Conservation (phyloP, 2,797 vertebrate genomes). For the Synanceia verrucosa region DNA sequence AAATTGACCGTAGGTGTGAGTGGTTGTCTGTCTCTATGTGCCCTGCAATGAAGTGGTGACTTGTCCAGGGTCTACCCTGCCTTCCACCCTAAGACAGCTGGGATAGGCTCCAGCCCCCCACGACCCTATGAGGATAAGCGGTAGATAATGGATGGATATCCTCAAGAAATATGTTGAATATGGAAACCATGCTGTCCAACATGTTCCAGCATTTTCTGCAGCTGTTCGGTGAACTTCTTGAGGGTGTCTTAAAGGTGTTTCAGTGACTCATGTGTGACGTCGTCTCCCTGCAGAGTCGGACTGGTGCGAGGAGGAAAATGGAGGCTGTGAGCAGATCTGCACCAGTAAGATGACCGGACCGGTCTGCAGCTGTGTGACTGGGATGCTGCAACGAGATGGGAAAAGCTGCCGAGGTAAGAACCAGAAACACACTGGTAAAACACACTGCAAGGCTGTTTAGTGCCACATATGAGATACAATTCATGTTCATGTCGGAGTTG, state of each 20-base stretch:
- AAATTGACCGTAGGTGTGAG: too few relatives aligned
- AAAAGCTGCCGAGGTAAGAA: conserved; percentile 90
- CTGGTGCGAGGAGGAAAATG: conserved; percentile 93
- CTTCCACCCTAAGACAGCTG: too few relatives aligned
- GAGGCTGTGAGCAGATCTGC: conserved; percentile 97
- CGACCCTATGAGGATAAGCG: too few relatives aligned
- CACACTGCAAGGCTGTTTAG: not conserved
- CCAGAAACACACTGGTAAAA: not conserved
- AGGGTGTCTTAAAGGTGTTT: not conserved
- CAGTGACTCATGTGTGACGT: not conserved
- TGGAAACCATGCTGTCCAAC: not conserved
- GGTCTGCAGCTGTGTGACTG: conserved; percentile 95
- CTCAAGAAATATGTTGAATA: too few relatives aligned
- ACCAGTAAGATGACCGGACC: conserved; percentile 87
- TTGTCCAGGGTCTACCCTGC: too few relatives aligned
- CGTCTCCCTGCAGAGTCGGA: conserved; percentile 82
- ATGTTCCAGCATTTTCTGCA: not conserved
- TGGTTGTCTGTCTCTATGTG: too few relatives aligned
- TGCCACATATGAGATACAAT: not conserved
- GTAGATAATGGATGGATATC: too few relatives aligned
- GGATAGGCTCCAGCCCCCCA: too few relatives aligned
- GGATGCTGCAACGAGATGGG: conserved; percentile 91
- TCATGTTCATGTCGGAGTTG: not conserved
- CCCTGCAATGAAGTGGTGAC: too few relatives aligned
- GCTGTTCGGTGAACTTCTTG: not conserved